These are phyloP conservation scores for Gasterosteus aculeatus DNA, from an alignment of 2,113 vertebrate genomes.

Conservation along the genomic window DNA sequence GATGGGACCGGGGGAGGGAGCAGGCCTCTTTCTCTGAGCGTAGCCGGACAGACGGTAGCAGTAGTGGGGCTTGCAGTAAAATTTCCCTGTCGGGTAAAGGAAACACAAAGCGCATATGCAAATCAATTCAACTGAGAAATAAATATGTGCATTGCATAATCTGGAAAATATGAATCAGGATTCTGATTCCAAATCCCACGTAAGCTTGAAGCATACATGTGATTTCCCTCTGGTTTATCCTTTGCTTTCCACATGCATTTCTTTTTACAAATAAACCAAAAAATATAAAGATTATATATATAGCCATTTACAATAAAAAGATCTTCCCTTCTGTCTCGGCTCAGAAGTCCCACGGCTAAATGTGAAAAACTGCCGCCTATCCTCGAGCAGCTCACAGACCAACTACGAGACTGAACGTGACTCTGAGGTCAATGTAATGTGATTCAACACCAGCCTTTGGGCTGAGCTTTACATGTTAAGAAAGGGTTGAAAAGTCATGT, in stretches of 20 bases:
- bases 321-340: no score
- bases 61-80: slow-evolving; percentile 99
- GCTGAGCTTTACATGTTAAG: neutral
- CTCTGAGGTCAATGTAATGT: neutral
- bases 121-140: neutral
- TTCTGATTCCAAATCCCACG: no score
- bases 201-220: no score
- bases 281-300: no score
- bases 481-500: neutral
- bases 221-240: no score
- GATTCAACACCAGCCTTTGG: neutral
- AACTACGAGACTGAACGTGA: no score
- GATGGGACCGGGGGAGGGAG: slow-evolving; percentile 80
- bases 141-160: neutral
- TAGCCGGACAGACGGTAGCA: slow-evolving; percentile 93
- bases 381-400: no score
- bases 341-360: no score
- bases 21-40: slow-evolving; percentile 93
- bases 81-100: slow-evolving; percentile 87
- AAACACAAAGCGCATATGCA: slow-evolving; percentile 11
- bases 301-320: no score
- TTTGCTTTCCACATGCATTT: neutral
- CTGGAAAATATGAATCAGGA: neutral
- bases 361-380: no score
- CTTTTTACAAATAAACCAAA: no score